Base-by-base conservation (phyloP, 37 sponge, comb jelly and placozoan genomes). In the Oscarella lobularis region DNA sequence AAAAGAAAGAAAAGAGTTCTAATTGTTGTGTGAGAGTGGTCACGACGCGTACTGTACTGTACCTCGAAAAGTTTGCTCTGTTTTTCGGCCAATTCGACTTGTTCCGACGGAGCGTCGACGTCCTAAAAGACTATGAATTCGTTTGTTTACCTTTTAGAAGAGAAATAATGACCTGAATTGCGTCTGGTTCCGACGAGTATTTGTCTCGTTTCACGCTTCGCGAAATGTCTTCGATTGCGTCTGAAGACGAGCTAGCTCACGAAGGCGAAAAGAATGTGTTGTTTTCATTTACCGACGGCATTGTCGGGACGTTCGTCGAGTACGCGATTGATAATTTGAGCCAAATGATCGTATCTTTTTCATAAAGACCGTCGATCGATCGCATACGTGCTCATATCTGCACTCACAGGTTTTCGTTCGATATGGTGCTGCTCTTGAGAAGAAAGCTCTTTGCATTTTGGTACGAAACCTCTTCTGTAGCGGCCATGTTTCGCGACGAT, bases 321-420 rank as follows among this genome's bases (percentile, higher is more conserved):
- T 36, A 94, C 36, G 32, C 39, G 74, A 4, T 83, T 77, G 33
- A 94, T 31, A 66, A 87, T 85, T 14, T 87, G 83, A 67, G 74
- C 79, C 60, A 94, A 66, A 67, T 94, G 95, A 37, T 94, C 95
- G 66, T 94, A 94, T 34, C 95, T 94, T 69, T 38, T 67, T 6
- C 27, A 34, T 37, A 30, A 33, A 38, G 39, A 5, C 35, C 33
- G 5, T 1, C 31, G 32, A 27, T 0, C 40, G 20, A 20, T 20
- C 20, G 14, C 14, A 9, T 27, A 48, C 60, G 60, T 27, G 9
- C 60, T 48, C 14, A 48, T 27, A 48, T 27, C 20, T 27, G 9
- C 60, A 27, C 60, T 48, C 60, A 48, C 60, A 48, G 9, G 60
- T 48, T 48, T 48, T 9, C 20, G 20, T 48, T 48, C 60, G 60